phyloP scores from a whole-genome alignment of 2,797 vertebrate species.

The Helostoma temminkii region DNA sequence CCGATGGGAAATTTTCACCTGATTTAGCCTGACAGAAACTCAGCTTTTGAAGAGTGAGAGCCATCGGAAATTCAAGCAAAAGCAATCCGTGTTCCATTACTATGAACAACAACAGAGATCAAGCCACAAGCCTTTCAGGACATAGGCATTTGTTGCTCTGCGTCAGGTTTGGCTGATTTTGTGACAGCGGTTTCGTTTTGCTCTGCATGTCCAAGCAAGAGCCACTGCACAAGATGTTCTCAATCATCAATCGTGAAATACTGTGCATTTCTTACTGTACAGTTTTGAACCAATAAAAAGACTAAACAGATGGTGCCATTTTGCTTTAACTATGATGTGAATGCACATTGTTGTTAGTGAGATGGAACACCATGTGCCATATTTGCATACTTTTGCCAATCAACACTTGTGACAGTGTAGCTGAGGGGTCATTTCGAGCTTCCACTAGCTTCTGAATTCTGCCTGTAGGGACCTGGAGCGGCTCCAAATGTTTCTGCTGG shows the following conservation, averaged over 20 bases:
- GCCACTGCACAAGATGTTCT: background rate
- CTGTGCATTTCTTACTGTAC: background rate
- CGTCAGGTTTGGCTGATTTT: background rate
- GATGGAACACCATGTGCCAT: no score
- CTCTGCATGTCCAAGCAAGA: background rate
- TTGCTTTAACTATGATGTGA: background rate
- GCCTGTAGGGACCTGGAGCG: constrained; percentile 18
- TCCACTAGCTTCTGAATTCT: constrained; percentile 13
- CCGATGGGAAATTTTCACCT: constrained; percentile 51
- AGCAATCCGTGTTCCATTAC: constrained; percentile 17
- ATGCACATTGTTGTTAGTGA: no score
- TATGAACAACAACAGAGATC: constrained; percentile 15
- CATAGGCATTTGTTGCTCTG: background rate
- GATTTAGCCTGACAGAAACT: constrained; percentile 8
- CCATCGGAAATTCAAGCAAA: constrained; percentile 19
- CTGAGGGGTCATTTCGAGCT: background rate
- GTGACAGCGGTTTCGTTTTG: constrained; percentile 8
- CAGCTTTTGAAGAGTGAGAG: constrained; percentile 26
- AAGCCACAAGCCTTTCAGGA: constrained; percentile 7
- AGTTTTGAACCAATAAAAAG: background rate
- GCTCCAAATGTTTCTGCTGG: constrained; percentile 34
- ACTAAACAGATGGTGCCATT: background rate
- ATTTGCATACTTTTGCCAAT: background rate
- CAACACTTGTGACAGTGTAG: background rate
- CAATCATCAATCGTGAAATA: background rate